Evolutionary conservation across 2,113 vertebrate genomes (phyloP).

Genomic region (Callithrix jacchus): DNA sequence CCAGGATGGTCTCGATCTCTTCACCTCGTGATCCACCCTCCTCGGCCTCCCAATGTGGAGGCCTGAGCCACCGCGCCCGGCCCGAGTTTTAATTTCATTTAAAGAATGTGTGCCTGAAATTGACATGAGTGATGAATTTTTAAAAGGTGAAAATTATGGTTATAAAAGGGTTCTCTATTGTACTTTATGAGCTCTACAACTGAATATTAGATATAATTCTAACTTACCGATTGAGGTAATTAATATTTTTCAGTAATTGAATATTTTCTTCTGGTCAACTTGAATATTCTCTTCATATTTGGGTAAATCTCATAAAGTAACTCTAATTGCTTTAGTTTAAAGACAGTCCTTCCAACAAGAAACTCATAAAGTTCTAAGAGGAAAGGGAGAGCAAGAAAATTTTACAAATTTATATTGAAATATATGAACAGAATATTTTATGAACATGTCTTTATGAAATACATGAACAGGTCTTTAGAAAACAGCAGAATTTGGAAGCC

Average conservation of each 20-base stretch:
- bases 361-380: background rate
- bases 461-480: background rate
- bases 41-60: too few species aligned
- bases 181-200: background rate
- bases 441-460: too few species aligned
- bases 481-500: background rate
- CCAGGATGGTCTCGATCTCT: too few species aligned
- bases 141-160: background rate
- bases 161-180: background rate
- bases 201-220: background rate
- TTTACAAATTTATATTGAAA: background rate
- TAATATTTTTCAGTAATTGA: background rate
- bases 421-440: background rate
- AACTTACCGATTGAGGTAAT: background rate
- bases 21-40: too few species aligned
- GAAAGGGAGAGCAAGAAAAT: background rate
- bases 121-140: background rate
- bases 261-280: constrained; percentile 35
- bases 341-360: background rate
- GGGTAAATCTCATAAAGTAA: background rate
- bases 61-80: too few species aligned
- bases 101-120: constrained; percentile 26
- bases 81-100: constrained; percentile 11
- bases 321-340: constrained; percentile 35
- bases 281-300: background rate